Conservation (phyloP, 2,888 invertebrate genomes). For the Rhagium mordax region DNA sequence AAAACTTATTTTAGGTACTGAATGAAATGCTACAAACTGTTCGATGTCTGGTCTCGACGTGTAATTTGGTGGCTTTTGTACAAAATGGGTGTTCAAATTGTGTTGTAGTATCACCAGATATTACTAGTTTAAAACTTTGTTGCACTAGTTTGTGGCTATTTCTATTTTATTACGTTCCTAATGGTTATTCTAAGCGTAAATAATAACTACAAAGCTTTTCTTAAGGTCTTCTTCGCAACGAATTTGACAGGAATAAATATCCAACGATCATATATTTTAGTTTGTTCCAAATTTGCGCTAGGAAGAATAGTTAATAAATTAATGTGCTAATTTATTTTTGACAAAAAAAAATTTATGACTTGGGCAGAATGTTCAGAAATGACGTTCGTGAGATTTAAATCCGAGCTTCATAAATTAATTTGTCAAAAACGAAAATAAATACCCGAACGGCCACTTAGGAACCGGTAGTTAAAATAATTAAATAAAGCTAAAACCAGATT, state of each 20-base stretch:
- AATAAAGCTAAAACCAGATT: not conserved
- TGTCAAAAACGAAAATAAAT: not conserved
- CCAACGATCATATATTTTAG: no score
- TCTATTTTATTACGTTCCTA: conserved; percentile 40
- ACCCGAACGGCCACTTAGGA: not conserved
- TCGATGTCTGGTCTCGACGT: conserved; percentile 57
- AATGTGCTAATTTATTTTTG: no score
- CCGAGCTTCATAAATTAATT: not conserved
- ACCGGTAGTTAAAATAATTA: conserved; percentile 18
- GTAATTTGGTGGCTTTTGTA: conserved; percentile 57
- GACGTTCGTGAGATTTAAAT: not conserved
- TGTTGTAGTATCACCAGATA: conserved; percentile 49
- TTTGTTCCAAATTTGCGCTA: no score
- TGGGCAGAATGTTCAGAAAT: not conserved
- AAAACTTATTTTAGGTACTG: conserved; percentile 48
- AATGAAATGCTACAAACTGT: conserved; percentile 53
- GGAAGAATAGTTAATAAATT: no score
- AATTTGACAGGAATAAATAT: no score
- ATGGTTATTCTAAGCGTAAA: not conserved
- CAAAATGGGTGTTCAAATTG: conserved; percentile 39
- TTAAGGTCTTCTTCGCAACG: no score
- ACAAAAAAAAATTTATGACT: no score
- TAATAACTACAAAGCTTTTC: not conserved
- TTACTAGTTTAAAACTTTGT: conserved; percentile 49
- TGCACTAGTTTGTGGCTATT: conserved; percentile 48